phyloP scores from a whole-genome alignment of 2,797 vertebrate genomes.

The Darevskia nairensis region DNA sequence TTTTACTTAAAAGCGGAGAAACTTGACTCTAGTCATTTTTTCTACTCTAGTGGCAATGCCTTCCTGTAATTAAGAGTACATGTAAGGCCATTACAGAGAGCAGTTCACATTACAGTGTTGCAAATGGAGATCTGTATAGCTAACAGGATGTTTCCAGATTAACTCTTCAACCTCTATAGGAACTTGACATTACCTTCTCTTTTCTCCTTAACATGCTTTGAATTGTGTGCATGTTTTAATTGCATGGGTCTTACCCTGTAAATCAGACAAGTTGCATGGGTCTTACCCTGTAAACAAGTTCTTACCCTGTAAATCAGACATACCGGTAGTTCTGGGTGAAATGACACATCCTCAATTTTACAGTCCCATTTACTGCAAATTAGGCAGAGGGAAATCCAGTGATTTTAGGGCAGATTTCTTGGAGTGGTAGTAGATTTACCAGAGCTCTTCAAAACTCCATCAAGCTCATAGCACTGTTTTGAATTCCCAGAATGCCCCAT shows the following conservation, averaged over 20 bases:
- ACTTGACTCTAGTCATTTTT: slow-evolving; percentile 47
- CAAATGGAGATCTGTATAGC: slow-evolving; percentile 24
- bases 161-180: slow-evolving; percentile 1
- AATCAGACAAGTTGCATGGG: too few species aligned
- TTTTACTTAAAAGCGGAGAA: slow-evolving; percentile 52
- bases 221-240: neutral
- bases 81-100: slow-evolving; percentile 41
- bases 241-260: neutral
- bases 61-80: slow-evolving; percentile 62
- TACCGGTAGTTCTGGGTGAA: neutral
- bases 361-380: neutral
- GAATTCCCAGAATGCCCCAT: neutral
- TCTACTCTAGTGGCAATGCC: slow-evolving; percentile 44
- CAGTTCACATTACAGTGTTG: slow-evolving; percentile 37
- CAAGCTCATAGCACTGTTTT: neutral
- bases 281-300: too few species aligned
- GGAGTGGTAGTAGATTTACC: neutral
- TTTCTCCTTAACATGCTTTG: neutral
- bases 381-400: neutral
- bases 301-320: neutral
- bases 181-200: slow-evolving; percentile 14
- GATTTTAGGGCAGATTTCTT: neutral
- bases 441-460: neutral
- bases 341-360: neutral
- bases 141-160: slow-evolving; percentile 35